Evolutionary conservation across 1,140 invertebrate genomes (phyloP).

Genomic region (Drosophila insularis): DNA sequence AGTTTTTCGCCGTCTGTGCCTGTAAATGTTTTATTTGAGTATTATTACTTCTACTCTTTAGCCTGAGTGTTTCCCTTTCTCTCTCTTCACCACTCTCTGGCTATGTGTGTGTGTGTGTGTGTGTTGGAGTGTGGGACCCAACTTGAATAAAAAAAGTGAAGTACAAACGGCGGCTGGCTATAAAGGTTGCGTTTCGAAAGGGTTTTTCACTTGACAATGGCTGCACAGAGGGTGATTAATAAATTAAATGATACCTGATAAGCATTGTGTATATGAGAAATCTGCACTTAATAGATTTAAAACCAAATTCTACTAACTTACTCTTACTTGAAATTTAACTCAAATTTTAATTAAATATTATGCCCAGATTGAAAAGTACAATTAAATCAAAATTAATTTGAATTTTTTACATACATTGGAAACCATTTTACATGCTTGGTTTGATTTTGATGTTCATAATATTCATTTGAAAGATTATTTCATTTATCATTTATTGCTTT

Average conservation of each 20-base stretch:
- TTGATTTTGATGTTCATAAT: background rate
- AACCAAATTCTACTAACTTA: background rate
- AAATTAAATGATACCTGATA: slow-evolving; percentile 9
- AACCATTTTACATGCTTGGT: background rate
- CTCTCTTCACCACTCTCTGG: background rate
- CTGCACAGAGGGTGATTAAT: background rate
- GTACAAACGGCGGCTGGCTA: background rate
- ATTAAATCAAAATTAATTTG: background rate
- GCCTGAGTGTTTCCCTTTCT: slow-evolving; percentile 22
- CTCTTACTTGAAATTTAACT: background rate
- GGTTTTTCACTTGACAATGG: slow-evolving; percentile 3
- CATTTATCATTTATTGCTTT: slow-evolving; percentile 3
- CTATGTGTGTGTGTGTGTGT: background rate
- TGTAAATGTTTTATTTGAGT: slow-evolving; percentile 79
- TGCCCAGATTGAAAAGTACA: background rate
- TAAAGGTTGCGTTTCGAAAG: slow-evolving; percentile 5
- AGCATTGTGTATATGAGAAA: background rate
- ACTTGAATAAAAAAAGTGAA: background rate
- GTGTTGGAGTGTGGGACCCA: background rate
- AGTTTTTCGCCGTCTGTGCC: slow-evolving; percentile 74
- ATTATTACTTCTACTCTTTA: slow-evolving; percentile 78
- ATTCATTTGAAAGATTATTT: background rate
- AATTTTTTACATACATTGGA: background rate
- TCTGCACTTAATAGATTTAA: background rate
- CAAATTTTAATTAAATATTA: background rate